Evolutionary conservation across 2,888 invertebrate species (phyloP), one percentile per base, ranked within the genome.

Genomic region (Drosophila acutilabella): DNA sequence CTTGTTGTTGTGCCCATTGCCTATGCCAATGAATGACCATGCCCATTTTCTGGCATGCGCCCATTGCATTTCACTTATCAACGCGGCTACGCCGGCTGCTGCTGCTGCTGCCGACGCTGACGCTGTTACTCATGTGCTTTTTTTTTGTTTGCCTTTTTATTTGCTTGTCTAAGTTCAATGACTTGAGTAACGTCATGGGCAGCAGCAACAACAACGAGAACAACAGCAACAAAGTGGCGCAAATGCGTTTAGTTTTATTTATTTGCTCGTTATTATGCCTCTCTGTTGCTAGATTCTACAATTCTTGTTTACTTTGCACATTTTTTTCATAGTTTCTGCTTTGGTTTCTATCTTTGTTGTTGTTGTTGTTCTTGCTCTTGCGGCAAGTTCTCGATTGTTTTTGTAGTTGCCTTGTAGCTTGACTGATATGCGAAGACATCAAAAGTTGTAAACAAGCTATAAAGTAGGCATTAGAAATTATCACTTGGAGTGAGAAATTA

Each of bases 111-210:
- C 54, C 38, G 52, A 48, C 47, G 66, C 51, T 42, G 52, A 48
- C 47, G 66, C 53, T 51, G 58, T 60, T 69, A 66, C 65, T 78
- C 61, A 74, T 58, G 61, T 64, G 36, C 13, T 36, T 11, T 36
- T 36, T 10, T 62, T 62, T 62, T 68, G 76, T 76, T 50, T 56
- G 85, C 67, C 52, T 66, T 75, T 86, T 72, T 83, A 79, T 87
- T 81, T 81, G 69, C 81, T 78, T 51, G 74, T 62, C 71, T 90
- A 90, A 90, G 90, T 90, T 90, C 90, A 90, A 90, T 90, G 90
- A 90, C 90, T 90, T 78, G 75, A 80, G 77, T 76, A 89, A 89
- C 90, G 90, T 90, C 90, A 90, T 81, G 90, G 90, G 84, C 90
- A 90, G 74, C 59, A 62, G 8, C 62, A 59, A 11, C 62, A 30